Evolutionary conservation across 23 tunicate genomes (phyloP), one percentile per base, ranked within the genome.

Genomic region (Oikopleura vanhoeffeni): DNA sequence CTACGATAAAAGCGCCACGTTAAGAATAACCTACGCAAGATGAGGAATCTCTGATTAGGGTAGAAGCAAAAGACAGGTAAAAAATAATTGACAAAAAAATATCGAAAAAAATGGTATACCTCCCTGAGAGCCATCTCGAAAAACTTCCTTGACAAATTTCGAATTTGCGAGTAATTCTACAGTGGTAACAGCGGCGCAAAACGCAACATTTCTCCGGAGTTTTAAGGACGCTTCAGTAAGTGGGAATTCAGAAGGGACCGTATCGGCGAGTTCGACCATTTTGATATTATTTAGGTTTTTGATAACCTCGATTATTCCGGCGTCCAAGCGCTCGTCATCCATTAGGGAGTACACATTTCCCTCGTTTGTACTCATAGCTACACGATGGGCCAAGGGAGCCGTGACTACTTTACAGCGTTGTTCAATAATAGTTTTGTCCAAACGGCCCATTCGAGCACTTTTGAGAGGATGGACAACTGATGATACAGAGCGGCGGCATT

Each of bases 301-400:
- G 18, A 49, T 49, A 49, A 49, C 64, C 13, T 49, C 64, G 64
- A 49, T 24, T 24, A 49, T 24, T 24, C 64, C 64, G 18, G 24
- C 24, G 64, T 49, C 64, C 13, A 49, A 24, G 13, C 24, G 18
- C 24, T 49, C 18, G 24, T 49, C 64, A 49, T 49, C 64, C 18
- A 49, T 13, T 49, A 8, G 13, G 13, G 13, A 24, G 24, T 49
- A 49, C 24, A 8, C 18, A 49, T 49, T 49, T 49, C 18, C 32
- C 38, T 71, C 79, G 3, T 18, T 71, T n/a, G n/a, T n/a, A n/a
- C n/a, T n/a, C 79, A 71, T 71, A 30, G 79, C 79, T 2, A 71
- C 79, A 2, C 79, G 34, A 30, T 71, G 79, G 3, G 79, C 79
- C 35, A 71, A 30, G 34, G 79, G 79, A 28, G 79, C 79, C 27